Evolutionary conservation across 2,797 vertebrate species (phyloP), one percentile per base, ranked within the genome.

Genomic region (Oreochromis mossambicus): DNA sequence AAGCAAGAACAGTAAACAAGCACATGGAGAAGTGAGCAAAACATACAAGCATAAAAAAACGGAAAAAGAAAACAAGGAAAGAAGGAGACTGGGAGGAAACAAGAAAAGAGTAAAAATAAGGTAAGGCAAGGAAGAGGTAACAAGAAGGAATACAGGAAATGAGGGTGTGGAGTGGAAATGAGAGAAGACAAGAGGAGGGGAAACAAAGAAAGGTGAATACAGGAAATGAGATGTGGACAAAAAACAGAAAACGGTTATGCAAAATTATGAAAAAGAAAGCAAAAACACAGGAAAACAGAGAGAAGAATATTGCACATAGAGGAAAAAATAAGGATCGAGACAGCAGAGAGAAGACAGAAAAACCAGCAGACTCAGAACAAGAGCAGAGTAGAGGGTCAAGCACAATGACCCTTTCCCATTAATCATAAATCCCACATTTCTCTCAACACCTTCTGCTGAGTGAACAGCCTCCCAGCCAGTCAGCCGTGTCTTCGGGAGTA

Each of bases 381-480:
- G 78, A 83, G 79, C 24, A 81, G 63, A 82, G 83, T 76, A 43
- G 66, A 50, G 29, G 89, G 82, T 82, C 80, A 84, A 66, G 24
- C 58, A 34, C 73, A 11, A 0, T 50, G 84, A 89, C 82, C 88
- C 86, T 80, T 70, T 29, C 75, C 80, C 61, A 56, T 89, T 80
- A 78, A 86, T 88, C 83, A 82, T 52, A 68, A 81, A 84, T 76
- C 78, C 77, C 17, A 75, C 61, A 81, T 82, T 88, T 80, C 66
- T 76, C 78, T 26, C 38, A 10, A 54, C 51, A 82, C 51, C 5
- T 63, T 77, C 14, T 70, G 85, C 80, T 34, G 81, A 88, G 70
- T 11, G 8, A 19, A 52, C 32, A 46, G 29, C 54, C 81, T 32
- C 76, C 36, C 78, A 76, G 77, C 61, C 61, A 34, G 54, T 80